phyloP scores from a whole-genome alignment of 2,888 invertebrate genomes.

The Entomobrya multifasciata region DNA sequence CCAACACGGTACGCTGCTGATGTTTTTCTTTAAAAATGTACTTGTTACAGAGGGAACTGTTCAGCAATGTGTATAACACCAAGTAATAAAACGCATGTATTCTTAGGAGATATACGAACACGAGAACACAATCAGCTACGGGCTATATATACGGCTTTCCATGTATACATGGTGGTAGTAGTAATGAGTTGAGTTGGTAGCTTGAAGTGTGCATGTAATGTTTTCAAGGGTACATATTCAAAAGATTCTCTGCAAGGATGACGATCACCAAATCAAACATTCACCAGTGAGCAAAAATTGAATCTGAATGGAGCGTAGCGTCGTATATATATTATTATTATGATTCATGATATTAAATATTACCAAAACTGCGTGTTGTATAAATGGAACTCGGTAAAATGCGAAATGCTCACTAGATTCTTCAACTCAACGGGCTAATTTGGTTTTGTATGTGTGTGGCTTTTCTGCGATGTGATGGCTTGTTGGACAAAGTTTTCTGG shows the following conservation, averaged over 20 bases:
- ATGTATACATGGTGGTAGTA: not conserved
- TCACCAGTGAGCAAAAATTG: not conserved
- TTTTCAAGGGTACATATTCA: constrained; percentile 39
- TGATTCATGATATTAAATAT: not conserved
- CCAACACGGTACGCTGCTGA: not conserved
- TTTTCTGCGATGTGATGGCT: too few species aligned
- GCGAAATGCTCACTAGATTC: too few species aligned
- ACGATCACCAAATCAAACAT: constrained; percentile 21
- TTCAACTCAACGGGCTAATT: too few species aligned
- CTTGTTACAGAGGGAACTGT: not conserved
- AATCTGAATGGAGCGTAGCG: constrained; percentile 25
- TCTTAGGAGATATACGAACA: not conserved
- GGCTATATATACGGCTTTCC: not conserved
- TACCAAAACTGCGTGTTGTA: too few species aligned
- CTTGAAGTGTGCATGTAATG: constrained; percentile 1
- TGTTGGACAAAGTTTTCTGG: too few species aligned
- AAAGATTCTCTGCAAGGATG: not conserved
- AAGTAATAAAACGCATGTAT: constrained; percentile 40
- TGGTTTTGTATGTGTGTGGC: too few species aligned
- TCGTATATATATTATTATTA: not conserved
- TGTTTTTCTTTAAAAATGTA: not conserved
- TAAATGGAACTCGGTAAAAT: too few species aligned
- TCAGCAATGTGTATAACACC: not conserved
- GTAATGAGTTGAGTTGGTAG: too few species aligned
- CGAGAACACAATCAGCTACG: not conserved